Evolutionary conservation across 1,140 invertebrate species (phyloP).

Genomic region (Brachionus rubens): DNA sequence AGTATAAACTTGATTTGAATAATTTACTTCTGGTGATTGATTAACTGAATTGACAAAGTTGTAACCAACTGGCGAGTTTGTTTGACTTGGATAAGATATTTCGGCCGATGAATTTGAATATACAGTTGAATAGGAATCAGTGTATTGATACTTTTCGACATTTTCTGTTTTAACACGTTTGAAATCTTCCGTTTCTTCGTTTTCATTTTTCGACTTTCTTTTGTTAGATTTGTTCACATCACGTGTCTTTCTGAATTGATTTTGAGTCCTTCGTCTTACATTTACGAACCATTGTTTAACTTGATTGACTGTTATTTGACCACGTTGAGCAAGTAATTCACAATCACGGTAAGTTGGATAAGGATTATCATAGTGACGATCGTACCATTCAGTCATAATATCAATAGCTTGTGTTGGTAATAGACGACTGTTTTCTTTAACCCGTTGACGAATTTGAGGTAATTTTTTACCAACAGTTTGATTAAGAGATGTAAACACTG

Average conservation of each 20-base stretch:
- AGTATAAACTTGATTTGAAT: background rate
- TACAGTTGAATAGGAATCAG: background rate
- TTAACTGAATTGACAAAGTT: background rate
- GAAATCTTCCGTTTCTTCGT: background rate
- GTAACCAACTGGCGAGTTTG: background rate
- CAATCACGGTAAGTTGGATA: conserved; percentile 35
- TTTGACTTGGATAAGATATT: background rate
- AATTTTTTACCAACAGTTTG: background rate
- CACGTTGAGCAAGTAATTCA: background rate
- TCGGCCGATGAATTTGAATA: background rate
- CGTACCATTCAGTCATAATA: conserved; percentile 43
- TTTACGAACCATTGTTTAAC: conserved; percentile 45
- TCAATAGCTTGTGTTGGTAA: conserved; percentile 25
- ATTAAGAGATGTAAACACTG: background rate
- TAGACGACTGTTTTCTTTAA: conserved; percentile 38
- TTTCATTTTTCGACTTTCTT: background rate
- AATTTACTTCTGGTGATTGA: background rate
- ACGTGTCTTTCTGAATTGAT: conserved; percentile 35
- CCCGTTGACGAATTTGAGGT: background rate
- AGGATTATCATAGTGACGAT: conserved; percentile 16
- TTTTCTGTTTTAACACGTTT: background rate
- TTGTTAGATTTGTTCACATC: background rate
- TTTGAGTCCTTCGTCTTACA: conserved; percentile 29
- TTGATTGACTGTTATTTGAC: conserved; percentile 19
- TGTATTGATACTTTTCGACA: background rate